Base-by-base conservation (phyloP, 2,888 invertebrate species). In the Phalangium opilio region DNA sequence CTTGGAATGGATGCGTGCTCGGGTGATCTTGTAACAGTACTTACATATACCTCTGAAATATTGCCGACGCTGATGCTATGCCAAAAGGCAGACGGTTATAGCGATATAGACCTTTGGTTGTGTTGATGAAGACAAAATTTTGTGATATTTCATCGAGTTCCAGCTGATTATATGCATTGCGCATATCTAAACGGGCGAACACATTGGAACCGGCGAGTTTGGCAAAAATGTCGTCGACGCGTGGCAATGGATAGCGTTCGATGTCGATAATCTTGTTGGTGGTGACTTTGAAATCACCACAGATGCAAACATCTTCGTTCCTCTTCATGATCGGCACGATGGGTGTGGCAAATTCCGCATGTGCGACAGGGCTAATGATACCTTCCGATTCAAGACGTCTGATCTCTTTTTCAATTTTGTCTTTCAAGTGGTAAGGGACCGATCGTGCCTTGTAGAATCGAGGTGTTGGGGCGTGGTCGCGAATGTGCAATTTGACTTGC, bases 41-140 rank as follows among this genome's bases (percentile, higher is more conserved):
- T 14, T 20, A 41, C 19, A 42, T 47, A 20, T 47, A 34, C 15
- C 35, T 14, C 18, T 47, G 41, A 21, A 47, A 47, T 2, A 47
- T 35, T 17, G 46, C 42, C 15, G 41, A 35, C 18, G 46, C 47
- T 4, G 27, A 27, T 7, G 27, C 4, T 27, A 27, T 27, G 5
- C 27, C 27, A 27, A 27, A 27, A 8, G 27, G 27, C 8, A 27
- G 8, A 2, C 42, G 3, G 10, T n/a, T 19, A 17, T 42, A 47
- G 5, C 33, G 12, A 17, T 41, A 21, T 7, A 47, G 35, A 8
- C 46, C 42, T 3, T n/a, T 1, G 14, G 41, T 41, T 3, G 42
- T 47, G 20, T 47, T 47, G 12, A 42, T 42, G 2, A 47, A 36
- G 12, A 41, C 18, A 17, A 47, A 11, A 11, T 27, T 27, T 4